Base-by-base conservation (phyloP, 2,797 vertebrate species). In the Heterohyrax brucei region DNA sequence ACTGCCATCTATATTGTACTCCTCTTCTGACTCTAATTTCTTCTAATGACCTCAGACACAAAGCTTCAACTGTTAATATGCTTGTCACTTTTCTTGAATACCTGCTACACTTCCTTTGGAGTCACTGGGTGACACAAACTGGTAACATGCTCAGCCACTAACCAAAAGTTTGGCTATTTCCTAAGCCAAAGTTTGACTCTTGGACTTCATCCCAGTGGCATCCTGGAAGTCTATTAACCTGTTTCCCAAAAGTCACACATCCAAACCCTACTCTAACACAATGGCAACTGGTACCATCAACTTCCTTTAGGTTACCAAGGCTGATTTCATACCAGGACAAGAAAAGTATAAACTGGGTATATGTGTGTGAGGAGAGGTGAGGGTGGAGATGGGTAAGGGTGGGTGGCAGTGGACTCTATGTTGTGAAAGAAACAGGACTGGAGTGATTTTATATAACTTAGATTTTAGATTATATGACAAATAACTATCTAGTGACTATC, bases 1-100 rank as follows among this genome's bases (percentile, higher is more conserved):
- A 44, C 12, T 72, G 87, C 75, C 39, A 90, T 61, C 19, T 24
- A 19, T 75, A 61, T 26, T 72, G 0, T 30, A 93, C 78, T 21
- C 70, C 70, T 73, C 33, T 46, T 64, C 1, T 30, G 19, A 56
- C 5, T 95, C 84, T 85, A 92, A 77, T 80, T 86, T 89, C 46
- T 90, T 33, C 28, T 62, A 77, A 87, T 91, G 46, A 53, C 12
- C 87, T 78, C 28, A 62, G 16, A 28, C 84, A 84, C 22, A 77
- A 96, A 76, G 10, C 6, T 3, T 30, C 21, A 85, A 68, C 33
- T 93, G 30, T 33, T 86, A 64, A 82, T 5, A 3, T 70, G 22
- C 21, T 77, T 73, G 39, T 5, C 48, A 53, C 2, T 3, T 81
- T 66, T 90, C 68, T 72, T 91, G 84, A 66, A 44, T 28, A 80